phyloP scores from a whole-genome alignment of 2,113 vertebrate species.

The Paradoxurus hermaphroditus region DNA sequence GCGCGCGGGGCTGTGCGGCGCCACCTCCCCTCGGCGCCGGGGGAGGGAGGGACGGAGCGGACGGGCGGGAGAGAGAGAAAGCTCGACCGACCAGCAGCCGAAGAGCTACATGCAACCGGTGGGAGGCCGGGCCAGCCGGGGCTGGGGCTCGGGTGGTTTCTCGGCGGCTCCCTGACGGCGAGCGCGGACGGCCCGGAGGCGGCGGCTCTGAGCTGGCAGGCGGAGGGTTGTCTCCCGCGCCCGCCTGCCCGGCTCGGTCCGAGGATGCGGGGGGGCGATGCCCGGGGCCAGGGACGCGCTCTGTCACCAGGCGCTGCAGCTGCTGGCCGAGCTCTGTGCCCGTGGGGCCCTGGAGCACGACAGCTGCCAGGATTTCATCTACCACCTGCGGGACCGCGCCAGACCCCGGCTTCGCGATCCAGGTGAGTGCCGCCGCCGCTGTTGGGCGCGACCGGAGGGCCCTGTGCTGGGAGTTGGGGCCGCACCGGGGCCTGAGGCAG shows the following conservation, averaged over 20 bases:
- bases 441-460: conserved; percentile 9
- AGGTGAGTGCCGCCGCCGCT: conserved; percentile 84
- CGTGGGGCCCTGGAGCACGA: conserved; percentile 96
- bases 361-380: conserved; percentile 96
- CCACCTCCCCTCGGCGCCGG: conserved; percentile 38
- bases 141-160: conserved; percentile 2
- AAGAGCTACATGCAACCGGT: conserved; percentile 79
- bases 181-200: conserved; percentile 59
- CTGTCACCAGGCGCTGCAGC: conserved; percentile 97
- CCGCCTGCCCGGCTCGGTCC: conserved; percentile 85
- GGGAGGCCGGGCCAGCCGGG: conserved; percentile 62
- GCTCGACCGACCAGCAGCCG: not conserved
- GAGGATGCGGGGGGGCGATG: conserved; percentile 99
- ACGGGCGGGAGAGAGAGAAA: conserved; percentile 39
- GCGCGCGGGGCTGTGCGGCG: conserved; percentile 58
- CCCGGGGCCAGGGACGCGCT: conserved; percentile 98
- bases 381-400: conserved; percentile 94
- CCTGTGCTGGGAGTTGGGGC: conserved; percentile 47
- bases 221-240: conserved; percentile 82
- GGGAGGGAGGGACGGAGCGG: conserved; percentile 61
- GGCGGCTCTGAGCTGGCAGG: conserved; percentile 78
- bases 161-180: conserved; percentile 6
- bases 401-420: conserved; percentile 93
- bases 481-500: conserved; percentile 52
- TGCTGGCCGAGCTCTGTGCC: conserved; percentile 96